Base-by-base conservation (phyloP, 2,888 invertebrate genomes). In the Phalangium opilio region DNA sequence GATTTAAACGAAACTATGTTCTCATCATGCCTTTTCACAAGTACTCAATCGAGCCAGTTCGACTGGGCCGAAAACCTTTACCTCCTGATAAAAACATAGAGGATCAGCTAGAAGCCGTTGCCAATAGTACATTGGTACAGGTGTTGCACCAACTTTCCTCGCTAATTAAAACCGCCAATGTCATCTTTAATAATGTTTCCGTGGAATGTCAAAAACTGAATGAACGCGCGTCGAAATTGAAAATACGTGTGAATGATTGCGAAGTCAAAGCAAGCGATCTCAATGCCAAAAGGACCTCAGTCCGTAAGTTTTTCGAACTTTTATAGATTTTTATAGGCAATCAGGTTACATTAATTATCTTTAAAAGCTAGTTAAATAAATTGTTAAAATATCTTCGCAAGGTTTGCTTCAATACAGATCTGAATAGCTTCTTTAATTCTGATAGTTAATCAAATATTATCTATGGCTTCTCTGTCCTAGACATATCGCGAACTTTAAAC, bases 241-340 rank as follows among this genome's bases (percentile, higher is more conserved):
- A 79, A 64, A 68, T 70, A 48, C 78, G 79, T 64, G 75, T 89
- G 59, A 73, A 73, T 58, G 71, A 69, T 59, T 75, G 87, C 59
- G 79, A 80, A 63, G 76, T 75, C 58, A 74, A 75, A 61, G 79
- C 85, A 60, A 74, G 73, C 61, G 71, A 73, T 55, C 80, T 77
- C 69, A 84, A 89, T 69, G 86, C 89, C 51, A 86, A 84, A 74
- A 80, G 79, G 69, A 83, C 87, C 65, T 78, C 85, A 79, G 86
- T 89, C 74, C 87, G 89, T 89, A 74, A 89, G 89, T 89, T 73
- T 45, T 20, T n/a, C n/a, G n/a, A n/a, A n/a, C n/a, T n/a, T n/a
- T n/a, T n/a, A n/a, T n/a, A n/a, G n/a, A n/a, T n/a, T n/a, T n/a
- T n/a, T n/a, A n/a, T n/a, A n/a, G n/a, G n/a, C n/a, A n/a, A n/a